These are phyloP conservation scores for Candidula unifasciata DNA, from an alignment of 2,888 invertebrate species.

Conservation along the genomic window DNA sequence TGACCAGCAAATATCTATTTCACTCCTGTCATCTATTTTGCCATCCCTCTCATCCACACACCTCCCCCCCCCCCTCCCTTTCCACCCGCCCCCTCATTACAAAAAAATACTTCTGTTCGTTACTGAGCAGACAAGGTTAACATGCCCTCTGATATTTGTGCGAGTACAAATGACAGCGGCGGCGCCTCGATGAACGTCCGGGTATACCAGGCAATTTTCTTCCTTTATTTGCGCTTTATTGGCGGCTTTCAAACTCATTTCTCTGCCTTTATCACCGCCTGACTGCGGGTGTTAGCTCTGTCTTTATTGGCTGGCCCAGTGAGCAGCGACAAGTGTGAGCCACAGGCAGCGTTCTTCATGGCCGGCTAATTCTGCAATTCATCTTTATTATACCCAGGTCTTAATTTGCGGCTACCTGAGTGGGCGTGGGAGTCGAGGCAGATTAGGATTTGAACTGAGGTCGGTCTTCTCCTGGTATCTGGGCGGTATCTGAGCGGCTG, in stretches of 20 bases:
- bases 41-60: too few species aligned
- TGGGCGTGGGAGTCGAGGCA: conserved; percentile 35
- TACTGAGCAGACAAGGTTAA: background rate
- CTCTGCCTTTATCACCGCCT: conserved; percentile 42
- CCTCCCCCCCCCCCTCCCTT: too few species aligned
- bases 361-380: conserved; percentile 48
- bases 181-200: conserved; percentile 33
- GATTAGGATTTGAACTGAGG: conserved; percentile 39
- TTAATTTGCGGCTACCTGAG: conserved; percentile 48
- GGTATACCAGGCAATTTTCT: background rate
- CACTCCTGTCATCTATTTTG: too few species aligned
- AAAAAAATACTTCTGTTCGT: too few species aligned
- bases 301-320: conserved; percentile 48
- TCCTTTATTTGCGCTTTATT: conserved; percentile 41
- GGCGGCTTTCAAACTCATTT: conserved; percentile 22
- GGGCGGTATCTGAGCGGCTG: conserved; percentile 37
- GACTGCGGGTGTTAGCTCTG: conserved; percentile 29
- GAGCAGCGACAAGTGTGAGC: conserved; percentile 44
- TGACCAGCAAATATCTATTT: too few species aligned
- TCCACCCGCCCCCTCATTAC: too few species aligned
- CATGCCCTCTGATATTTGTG: conserved; percentile 11
- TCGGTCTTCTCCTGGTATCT: conserved; percentile 30
- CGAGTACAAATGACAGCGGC: background rate
- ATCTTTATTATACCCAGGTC: conserved; percentile 51
- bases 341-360: background rate